Base-by-base conservation (phyloP, 92 coral and sea anemone species). In the Blastomussa wellsi region DNA sequence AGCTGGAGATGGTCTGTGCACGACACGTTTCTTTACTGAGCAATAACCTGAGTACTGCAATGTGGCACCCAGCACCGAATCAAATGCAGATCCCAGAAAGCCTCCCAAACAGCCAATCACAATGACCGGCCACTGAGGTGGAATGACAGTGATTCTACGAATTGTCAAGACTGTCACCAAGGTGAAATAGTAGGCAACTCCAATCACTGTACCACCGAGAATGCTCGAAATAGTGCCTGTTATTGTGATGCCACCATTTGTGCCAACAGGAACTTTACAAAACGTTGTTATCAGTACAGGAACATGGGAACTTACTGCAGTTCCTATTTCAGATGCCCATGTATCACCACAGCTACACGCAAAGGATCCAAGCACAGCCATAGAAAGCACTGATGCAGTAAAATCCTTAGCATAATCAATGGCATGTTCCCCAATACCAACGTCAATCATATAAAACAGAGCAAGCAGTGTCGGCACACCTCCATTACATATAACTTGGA, bases 341-440 rank as follows among this genome's bases (percentile, higher is more conserved):
- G 99, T 97, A 69, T 97, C 99, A 4, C 99, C 99, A 90, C 98
- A 94, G 83, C 99, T 93, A 59, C 99, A 97, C 0, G 99, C 94
- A 52, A 97, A 72, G 17, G 98, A 90, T 69, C 97, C 98, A 19
- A 97, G 93, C 69, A 97, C 57, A 14, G 98, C 98, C 49, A 93
- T 88, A 15, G 98, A 96, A 64, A 95, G 84, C 60, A 94, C 78
- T 24, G 99, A 97, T 38, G 99, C 95, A 88, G 90, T 92, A 53
- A 89, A 92, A 89, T 97, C 97, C n/a, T 90, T 88, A 41, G 99
- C 98, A 88, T 89, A 97, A 82, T 97, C 97, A 77, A 97, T 87
- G n/a, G 95, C 86, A 72, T 94, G 90, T 84, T 97, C 99, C 13
- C 97, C 97, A 70, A 86, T 85, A 26, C 99, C 99, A 84, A 92